phyloP scores from a whole-genome alignment of 2,888 invertebrate species.

The Epinotia ramella region DNA sequence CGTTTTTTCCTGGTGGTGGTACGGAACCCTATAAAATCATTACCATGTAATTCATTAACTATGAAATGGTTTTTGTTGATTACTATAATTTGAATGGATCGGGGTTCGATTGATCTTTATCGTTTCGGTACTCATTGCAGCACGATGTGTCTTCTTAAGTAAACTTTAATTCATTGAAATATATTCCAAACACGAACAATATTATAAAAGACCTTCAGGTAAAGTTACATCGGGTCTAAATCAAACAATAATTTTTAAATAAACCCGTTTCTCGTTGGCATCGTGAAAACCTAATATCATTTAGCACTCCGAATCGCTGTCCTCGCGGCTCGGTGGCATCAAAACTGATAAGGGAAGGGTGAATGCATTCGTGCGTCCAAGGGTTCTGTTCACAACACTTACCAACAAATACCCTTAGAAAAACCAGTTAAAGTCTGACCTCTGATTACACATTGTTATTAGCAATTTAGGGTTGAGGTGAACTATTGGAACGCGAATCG shows the following conservation, averaged over 20 bases:
- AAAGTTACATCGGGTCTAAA: too few species aligned
- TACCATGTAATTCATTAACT: too few species aligned
- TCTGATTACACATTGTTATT: not conserved
- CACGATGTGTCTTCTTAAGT: not conserved
- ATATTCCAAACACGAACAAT: too few species aligned
- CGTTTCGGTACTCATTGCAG: not conserved
- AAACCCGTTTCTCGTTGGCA: not conserved
- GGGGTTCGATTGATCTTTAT: not conserved
- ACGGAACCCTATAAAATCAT: too few species aligned
- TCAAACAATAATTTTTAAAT: too few species aligned
- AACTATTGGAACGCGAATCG: not conserved
- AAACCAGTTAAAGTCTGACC: not conserved
- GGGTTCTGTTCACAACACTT: constrained; percentile 50
- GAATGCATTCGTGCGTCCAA: constrained; percentile 83
- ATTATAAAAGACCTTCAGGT: too few species aligned
- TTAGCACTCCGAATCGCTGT: constrained; percentile 65
- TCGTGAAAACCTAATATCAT: constrained; percentile 61
- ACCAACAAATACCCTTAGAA: not conserved
- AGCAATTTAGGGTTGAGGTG: not conserved
- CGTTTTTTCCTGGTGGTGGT: too few species aligned
- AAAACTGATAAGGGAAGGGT: constrained; percentile 82
- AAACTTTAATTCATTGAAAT: not conserved
- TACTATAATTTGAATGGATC: not conserved
- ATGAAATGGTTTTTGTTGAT: not conserved
- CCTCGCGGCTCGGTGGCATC: constrained; percentile 69